These are phyloP conservation scores for Sebastes itinus DNA, from an alignment of 2,797 vertebrate genomes.

Conservation along the genomic window DNA sequence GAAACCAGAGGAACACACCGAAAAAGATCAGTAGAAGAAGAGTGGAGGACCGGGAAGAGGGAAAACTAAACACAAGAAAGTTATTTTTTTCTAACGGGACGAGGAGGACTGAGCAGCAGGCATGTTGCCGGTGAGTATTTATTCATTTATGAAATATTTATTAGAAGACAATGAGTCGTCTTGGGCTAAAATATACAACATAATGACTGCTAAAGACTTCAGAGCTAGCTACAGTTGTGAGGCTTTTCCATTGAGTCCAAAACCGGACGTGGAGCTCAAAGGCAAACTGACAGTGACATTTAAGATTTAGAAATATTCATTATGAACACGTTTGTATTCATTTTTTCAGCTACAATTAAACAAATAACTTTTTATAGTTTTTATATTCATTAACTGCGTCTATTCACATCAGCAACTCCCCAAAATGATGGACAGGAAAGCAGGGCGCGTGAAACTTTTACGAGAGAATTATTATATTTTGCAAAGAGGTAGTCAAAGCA, in stretches of 20 bases:
- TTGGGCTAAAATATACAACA: background rate
- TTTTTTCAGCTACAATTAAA: background rate
- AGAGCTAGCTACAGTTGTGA: background rate
- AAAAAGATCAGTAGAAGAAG: background rate
- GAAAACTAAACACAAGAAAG: background rate
- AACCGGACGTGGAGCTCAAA: background rate
- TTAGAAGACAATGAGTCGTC: background rate
- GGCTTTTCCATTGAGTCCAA: background rate
- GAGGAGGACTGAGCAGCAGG: slow-evolving; percentile 22
- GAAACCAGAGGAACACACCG: background rate
- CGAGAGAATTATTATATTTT: accelerated
- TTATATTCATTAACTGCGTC: background rate
- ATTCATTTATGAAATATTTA: background rate
- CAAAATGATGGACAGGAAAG: background rate
- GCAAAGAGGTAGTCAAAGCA: background rate
- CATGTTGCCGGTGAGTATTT: slow-evolving; percentile 76
- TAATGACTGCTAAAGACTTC: background rate
- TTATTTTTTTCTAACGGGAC: slow-evolving; percentile 22
- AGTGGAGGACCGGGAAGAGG: background rate
- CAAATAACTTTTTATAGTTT: too few species aligned
- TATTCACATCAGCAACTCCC: background rate
- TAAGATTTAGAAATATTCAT: background rate
- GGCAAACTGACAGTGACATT: accelerated
- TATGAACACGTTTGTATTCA: background rate
- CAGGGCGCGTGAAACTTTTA: background rate